A percentile compares a stretch with the other conserved stretches of the same genome.
Conservation (phyloP, 2,888 invertebrate species). For the Stratiomys singularior region DNA sequence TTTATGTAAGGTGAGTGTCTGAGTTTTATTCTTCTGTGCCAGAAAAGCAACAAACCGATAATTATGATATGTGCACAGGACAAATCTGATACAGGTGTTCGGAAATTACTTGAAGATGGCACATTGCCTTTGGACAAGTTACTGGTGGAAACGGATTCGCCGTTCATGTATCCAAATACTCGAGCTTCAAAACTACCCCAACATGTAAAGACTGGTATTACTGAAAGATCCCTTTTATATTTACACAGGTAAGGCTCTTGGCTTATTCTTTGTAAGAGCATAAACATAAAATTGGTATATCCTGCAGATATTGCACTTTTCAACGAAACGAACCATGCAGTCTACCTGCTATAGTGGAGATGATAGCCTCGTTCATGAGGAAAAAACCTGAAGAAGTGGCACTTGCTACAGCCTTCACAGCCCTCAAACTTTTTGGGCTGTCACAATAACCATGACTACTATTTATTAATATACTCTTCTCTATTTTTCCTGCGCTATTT, state of each 20-base stretch:
- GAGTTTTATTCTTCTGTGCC: background rate
- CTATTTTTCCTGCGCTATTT: conserved; percentile 13
- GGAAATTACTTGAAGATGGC: conserved; percentile 83
- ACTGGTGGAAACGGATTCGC: conserved; percentile 92
- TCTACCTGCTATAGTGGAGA: conserved; percentile 90
- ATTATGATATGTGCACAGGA: conserved; percentile 72
- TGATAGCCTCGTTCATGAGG: conserved; percentile 91
- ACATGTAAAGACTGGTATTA: conserved; percentile 87
- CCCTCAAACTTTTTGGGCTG: conserved; percentile 87
- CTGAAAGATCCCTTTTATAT: conserved; percentile 75
- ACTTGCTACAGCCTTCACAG: conserved; percentile 89
- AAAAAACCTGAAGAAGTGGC: conserved; percentile 90
- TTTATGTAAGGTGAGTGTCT: conserved; percentile 62
- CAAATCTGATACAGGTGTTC: conserved; percentile 89
- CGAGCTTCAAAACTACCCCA: conserved; percentile 90
- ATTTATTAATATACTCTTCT: background rate
- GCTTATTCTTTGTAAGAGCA: too few relatives aligned
- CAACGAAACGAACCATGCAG: conserved; percentile 97
- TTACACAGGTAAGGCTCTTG: conserved; percentile 66
- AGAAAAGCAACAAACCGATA: background rate
- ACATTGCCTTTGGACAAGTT: conserved; percentile 84
- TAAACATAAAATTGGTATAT: background rate
- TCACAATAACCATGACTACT: conserved; percentile 70
- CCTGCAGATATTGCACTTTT: conserved; percentile 85
- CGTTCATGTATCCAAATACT: conserved; percentile 96